These are phyloP conservation scores for Simalia tracyae DNA, from an alignment of 2,797 vertebrate genomes.

Conservation along the genomic window DNA sequence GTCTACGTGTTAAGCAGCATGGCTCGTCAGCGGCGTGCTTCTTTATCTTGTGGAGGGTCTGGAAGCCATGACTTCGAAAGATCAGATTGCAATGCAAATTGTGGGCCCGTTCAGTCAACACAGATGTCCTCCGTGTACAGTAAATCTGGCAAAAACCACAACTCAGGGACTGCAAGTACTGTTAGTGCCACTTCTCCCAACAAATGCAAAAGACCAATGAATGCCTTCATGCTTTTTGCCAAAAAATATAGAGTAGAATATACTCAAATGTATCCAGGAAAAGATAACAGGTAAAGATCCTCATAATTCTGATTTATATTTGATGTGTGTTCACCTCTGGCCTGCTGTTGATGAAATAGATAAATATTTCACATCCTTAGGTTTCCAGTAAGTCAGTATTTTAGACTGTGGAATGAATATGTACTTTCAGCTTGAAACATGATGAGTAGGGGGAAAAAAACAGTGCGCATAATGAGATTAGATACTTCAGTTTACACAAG, in stretches of 20 bases:
- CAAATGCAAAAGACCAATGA: conserved; percentile 99
- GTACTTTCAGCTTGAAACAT: not conserved
- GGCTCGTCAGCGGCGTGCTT: conserved; percentile 96
- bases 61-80: conserved; percentile 88
- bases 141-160: conserved; percentile 87
- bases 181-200: conserved; percentile 87
- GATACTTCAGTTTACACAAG: not conserved
- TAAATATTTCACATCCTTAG: not conserved
- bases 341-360: not conserved
- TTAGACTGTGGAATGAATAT: not conserved
- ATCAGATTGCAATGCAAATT: conserved; percentile 81
- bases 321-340: not conserved
- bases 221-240: conserved; percentile 99
- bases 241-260: conserved; percentile 99
- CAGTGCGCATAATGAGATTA: not conserved
- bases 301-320: not conserved
- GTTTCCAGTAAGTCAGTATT: too few species aligned
- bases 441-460: not conserved
- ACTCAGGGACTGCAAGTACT: conserved; percentile 87
- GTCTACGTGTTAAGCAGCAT: conserved; percentile 98
- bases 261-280: conserved; percentile 99
- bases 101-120: conserved; percentile 76
- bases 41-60: conserved; percentile 87
- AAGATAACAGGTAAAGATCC: conserved; percentile 92
- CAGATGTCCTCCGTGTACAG: conserved; percentile 81